Base-by-base conservation (phyloP, 2,113 vertebrate species). In the Rhineura floridana region DNA sequence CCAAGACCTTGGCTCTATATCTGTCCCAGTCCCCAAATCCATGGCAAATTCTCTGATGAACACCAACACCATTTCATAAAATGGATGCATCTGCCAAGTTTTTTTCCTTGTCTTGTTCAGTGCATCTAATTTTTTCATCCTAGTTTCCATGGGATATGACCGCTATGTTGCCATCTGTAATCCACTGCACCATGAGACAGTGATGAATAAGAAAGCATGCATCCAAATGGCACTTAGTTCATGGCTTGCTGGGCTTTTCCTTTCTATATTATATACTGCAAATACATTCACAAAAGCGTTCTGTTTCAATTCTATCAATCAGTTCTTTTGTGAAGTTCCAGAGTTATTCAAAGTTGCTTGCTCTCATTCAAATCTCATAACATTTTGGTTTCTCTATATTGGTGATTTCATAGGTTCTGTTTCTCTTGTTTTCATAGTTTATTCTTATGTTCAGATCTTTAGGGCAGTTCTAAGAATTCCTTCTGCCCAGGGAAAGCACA, bases 231-330 rank as follows among this genome's bases (percentile, higher is more conserved):
- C 93, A 0, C 9, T 30, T 2, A 79, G 73, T 39, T 91, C 93
- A 73, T 95, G 94, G 92, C 1, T 23, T 0, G 91, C 91, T 15
- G 95, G 93, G 17, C 91, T 95, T 59, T 8, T 89, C 80, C 91
- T 93, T 65, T 93, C 93, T 85, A 4, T 70, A 0, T 44, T 87
- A 42, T 93, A 95, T 65, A 89, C 76, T 0, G 15, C 87, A 33
- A 91, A 93, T 23, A 50, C 13, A 0, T 1, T 88, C 75, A 94
- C 75, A 63, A 87, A 87, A 30, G 44, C 55, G 39, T 89, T 91
- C 65, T 91, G 84, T 85, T 76, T 42, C 11, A 46, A 46, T 76
- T 19, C 44, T 23, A 76, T 76, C 23, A 12, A 7, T 28, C 42
- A 46, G 42, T 76, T 76, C 42, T 76, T 70, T 6, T 70, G 69